Evolutionary conservation across 2,888 invertebrate genomes (phyloP).

Genomic region (Latheticus oryzae): DNA sequence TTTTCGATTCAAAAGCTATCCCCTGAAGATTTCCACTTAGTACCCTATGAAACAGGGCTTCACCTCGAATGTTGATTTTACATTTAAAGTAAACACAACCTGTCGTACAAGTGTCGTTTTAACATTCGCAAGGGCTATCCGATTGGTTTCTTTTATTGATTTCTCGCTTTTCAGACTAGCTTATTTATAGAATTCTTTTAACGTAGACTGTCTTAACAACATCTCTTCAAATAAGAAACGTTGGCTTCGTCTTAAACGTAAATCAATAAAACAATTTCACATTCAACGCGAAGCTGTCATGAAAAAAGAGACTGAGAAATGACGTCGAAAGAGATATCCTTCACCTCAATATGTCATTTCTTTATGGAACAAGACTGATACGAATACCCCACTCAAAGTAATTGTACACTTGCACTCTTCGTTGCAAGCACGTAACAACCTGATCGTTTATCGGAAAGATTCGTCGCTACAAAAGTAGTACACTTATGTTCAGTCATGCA

Average conservation of each 20-base stretch:
- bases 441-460: slow-evolving; percentile 19
- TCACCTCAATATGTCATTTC: slow-evolving; percentile 34
- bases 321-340: slow-evolving; percentile 21
- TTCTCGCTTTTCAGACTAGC: slow-evolving; percentile 26
- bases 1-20: no score
- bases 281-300: slow-evolving; percentile 28
- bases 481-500: no score
- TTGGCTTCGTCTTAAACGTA: slow-evolving; percentile 14
- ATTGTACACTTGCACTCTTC: slow-evolving; percentile 29
- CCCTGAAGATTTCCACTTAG: no score
- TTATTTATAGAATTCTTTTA: slow-evolving; percentile 41
- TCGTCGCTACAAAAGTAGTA: no score
- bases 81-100: slow-evolving; percentile 27
- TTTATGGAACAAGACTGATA: slow-evolving; percentile 24
- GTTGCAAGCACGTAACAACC: slow-evolving; percentile 26
- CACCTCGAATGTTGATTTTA: no score
- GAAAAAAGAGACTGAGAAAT: slow-evolving; percentile 12
- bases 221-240: slow-evolving; percentile 26
- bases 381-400: slow-evolving; percentile 38
- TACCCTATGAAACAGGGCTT: no score
- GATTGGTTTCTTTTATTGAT: slow-evolving; percentile 39
- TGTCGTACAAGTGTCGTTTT: slow-evolving; percentile 22
- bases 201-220: slow-evolving; percentile 30
- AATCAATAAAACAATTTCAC: slow-evolving; percentile 36
- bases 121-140: slow-evolving; percentile 37